Evolutionary conservation across 2,888 invertebrate species (phyloP).

Genomic region (Rhodophaea formosa): DNA sequence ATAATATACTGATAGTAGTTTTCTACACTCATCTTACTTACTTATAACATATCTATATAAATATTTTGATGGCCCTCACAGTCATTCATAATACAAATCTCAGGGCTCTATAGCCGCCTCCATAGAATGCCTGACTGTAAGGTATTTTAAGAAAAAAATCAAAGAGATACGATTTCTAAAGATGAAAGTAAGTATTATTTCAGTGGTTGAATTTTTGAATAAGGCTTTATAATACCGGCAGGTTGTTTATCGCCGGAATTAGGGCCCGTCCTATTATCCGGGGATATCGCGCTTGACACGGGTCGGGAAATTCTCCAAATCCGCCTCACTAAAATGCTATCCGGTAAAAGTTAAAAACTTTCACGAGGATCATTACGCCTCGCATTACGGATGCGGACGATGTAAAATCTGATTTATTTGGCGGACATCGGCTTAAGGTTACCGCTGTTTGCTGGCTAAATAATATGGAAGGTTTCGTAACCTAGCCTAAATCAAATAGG

Average conservation of each 20-base stretch:
- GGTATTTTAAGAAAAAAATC: neutral
- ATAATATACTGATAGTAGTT: too few species aligned
- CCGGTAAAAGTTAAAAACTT: slow-evolving; percentile 40
- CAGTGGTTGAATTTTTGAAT: neutral
- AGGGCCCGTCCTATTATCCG: slow-evolving; percentile 26
- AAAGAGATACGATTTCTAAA: neutral
- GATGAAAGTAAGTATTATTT: neutral
- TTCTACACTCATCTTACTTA: too few species aligned
- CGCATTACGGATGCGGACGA: slow-evolving; percentile 39
- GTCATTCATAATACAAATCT: too few species aligned
- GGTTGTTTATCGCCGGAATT: slow-evolving; percentile 28
- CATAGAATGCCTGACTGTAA: neutral
- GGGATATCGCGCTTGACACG: slow-evolving; percentile 32
- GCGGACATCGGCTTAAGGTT: slow-evolving; percentile 32
- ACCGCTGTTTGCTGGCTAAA: slow-evolving; percentile 34
- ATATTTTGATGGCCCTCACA: too few species aligned
- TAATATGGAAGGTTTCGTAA: neutral
- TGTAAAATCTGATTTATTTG: slow-evolving; percentile 46
- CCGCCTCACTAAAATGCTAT: slow-evolving; percentile 36
- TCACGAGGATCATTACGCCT: slow-evolving; percentile 36
- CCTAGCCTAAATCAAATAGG: neutral
- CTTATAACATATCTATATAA: too few species aligned
- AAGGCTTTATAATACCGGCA: slow-evolving; percentile 22
- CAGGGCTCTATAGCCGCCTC: too few species aligned
- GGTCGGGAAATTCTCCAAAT: slow-evolving; percentile 35